Evolutionary conservation across 2,888 invertebrate species (phyloP), one percentile per base, ranked within the genome.

Genomic region (Idaea aversata): DNA sequence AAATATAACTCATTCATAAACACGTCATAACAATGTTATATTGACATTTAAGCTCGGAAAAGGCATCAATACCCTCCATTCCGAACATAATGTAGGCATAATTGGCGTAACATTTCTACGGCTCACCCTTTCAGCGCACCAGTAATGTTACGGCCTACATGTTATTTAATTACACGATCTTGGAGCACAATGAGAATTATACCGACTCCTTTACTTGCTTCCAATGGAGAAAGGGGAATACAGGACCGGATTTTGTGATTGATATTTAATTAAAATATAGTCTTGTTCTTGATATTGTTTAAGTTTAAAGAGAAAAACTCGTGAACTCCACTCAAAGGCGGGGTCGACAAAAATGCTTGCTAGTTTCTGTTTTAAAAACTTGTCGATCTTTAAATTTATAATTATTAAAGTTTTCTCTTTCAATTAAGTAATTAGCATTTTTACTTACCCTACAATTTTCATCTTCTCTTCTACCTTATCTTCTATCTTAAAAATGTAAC

Each of bases 161-260:
- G 90, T 93, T 92, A 92, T 93, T 93, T 92, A 92, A 93, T 93
- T 93, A 93, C 88, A 83, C 87, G 91, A 91, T 91, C 91, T 88
- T 85, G 88, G 67, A 87, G 83, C 80, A 92, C 91, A 91, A 91
- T 92, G 88, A 84, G 88, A 88, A 85, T 88, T 86, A 86, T 86
- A 86, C 86, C 84, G 80, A 86, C 87, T 87, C 86, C 84, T 85
- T 84, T 83, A 82, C 83, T 79, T 78, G 78, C 81, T 77, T 77
- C 76, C 67, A 68, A 69, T 65, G 67, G 78, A 77, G 72, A 72
- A 75, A 74, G 75, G 71, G 75, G 74, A 62, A 63, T 63, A 72
- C 76, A 76, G 80, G 72, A 67, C 63, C 72, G 82, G 75, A 79
- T 74, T 80, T 70, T 64, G 68, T 67, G 61, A 63, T 69, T 66